Evolutionary conservation across 2,113 vertebrate genomes (phyloP).

Genomic region (Anas platyrhynchos): DNA sequence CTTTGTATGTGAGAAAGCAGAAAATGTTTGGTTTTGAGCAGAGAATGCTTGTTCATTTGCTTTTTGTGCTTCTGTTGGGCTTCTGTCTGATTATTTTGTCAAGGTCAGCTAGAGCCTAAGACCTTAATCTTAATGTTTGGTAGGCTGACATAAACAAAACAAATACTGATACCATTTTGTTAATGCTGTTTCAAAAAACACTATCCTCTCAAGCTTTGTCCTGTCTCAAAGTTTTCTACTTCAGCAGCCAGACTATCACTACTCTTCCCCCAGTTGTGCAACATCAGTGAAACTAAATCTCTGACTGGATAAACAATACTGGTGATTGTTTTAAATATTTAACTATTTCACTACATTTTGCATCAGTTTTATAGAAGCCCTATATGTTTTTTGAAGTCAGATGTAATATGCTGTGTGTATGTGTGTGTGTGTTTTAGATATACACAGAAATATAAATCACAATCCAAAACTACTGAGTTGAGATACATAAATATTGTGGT

Average conservation of each 20-base stretch:
- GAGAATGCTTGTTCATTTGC: not conserved
- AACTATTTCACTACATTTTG: not conserved
- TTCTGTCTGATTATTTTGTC: not conserved
- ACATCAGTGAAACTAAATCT: not conserved
- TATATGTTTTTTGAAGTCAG: not conserved
- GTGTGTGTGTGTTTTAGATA: not conserved
- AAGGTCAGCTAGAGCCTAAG: not conserved
- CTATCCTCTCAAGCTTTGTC: not conserved
- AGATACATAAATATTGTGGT: not conserved
- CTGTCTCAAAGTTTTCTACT: not conserved
- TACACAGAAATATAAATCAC: not conserved
- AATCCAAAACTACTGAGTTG: not conserved
- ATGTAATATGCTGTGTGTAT: not conserved
- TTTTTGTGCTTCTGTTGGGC: not conserved
- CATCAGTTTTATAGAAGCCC: not conserved
- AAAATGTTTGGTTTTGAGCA: not conserved
- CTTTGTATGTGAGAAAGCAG: not conserved
- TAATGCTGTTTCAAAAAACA: not conserved
- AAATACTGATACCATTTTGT: not conserved
- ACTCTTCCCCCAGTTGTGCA: not conserved
- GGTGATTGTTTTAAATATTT: not conserved
- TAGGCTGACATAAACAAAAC: not conserved
- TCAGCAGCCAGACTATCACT: not conserved
- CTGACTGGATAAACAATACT: not conserved
- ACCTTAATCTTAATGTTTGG: not conserved